A percentile compares a stretch with the other conserved stretches of the same genome.
Evolutionary conservation across 2,797 vertebrate genomes (phyloP).

Genomic region (Peromyscus attwateri): DNA sequence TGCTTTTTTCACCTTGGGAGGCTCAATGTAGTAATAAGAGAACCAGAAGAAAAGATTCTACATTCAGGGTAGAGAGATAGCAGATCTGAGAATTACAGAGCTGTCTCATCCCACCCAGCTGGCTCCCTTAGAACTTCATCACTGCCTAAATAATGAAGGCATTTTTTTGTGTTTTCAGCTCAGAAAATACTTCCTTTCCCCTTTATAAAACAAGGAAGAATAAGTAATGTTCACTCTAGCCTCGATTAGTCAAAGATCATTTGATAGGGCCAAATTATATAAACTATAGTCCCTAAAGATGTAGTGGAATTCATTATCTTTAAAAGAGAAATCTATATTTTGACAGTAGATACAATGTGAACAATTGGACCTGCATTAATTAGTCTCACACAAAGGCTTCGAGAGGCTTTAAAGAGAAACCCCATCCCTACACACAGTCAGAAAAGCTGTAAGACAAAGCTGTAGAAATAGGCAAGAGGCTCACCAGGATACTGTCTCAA

Average conservation of each 20-base stretch:
- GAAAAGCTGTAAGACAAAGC: not conserved
- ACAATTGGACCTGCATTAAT: not conserved
- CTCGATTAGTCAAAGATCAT: not conserved
- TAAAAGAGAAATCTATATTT: not conserved
- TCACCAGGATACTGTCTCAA: not conserved
- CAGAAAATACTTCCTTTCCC: slow-evolving; percentile 35
- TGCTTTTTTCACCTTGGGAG: not conserved
- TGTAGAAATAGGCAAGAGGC: not conserved
- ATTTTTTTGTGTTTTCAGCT: not conserved
- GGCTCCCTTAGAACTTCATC: not conserved
- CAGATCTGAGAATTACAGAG: not conserved
- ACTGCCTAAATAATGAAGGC: not conserved
- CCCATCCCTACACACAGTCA: not conserved
- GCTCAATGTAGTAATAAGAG: not conserved
- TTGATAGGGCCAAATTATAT: not conserved
- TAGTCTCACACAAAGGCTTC: not conserved
- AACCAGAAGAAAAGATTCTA: not conserved
- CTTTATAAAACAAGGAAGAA: not conserved
- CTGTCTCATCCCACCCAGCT: not conserved
- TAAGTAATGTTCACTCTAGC: not conserved
- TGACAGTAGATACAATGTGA: not conserved
- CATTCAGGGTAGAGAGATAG: not conserved
- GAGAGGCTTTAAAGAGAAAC: not conserved
- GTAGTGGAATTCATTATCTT: not conserved
- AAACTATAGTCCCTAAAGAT: not conserved